A percentile compares a stretch with the other conserved stretches of the same genome.
phyloP scores from a whole-genome alignment of 2,113 vertebrate species.

The Podarcis muralis region DNA sequence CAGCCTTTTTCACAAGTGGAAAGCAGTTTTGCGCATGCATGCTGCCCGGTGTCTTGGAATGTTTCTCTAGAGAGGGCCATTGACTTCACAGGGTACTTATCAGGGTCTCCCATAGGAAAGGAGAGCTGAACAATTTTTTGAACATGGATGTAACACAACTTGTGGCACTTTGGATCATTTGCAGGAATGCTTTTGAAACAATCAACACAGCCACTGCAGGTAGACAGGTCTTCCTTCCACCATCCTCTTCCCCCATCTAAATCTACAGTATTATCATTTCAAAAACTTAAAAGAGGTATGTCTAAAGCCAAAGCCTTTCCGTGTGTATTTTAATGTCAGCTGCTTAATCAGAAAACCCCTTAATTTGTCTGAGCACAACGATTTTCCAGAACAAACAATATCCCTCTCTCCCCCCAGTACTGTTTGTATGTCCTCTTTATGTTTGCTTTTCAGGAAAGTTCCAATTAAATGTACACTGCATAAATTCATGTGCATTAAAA shows the following conservation, averaged over 20 bases:
- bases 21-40: neutral
- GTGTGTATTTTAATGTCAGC: neutral
- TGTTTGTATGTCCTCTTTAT: neutral
- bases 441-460: neutral
- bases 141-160: neutral
- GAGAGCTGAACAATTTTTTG: neutral
- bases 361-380: neutral
- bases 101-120: neutral
- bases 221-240: neutral
- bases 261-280: neutral
- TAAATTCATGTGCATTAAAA: neutral
- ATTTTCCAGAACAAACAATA: neutral
- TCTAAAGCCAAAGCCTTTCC: neutral
- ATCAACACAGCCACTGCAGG: neutral
- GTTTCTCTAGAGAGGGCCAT: neutral
- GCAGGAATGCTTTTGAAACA: neutral
- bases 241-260: neutral
- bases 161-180: neutral
- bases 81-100: neutral
- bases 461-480: neutral
- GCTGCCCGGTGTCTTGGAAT: too few relatives aligned
- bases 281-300: neutral
- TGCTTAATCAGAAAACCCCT: neutral
- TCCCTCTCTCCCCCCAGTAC: neutral
- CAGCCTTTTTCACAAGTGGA: accelerated